Conservation (phyloP, 2,888 invertebrate genomes). For the Leptinotarsa rubiginosa region DNA sequence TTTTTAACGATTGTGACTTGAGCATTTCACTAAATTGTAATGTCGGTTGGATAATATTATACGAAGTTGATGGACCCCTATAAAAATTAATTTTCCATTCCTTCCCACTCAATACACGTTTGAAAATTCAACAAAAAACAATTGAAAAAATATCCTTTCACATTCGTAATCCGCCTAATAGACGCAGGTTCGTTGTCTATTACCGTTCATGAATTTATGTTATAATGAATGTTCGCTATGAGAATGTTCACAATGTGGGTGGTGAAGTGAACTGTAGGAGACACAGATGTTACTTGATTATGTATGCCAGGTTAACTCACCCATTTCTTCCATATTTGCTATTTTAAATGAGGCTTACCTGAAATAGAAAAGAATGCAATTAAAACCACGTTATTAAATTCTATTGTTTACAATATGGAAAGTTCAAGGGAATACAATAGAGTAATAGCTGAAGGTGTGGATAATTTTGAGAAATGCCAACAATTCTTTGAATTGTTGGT, state of each 20-base stretch:
- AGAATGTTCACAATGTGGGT: slow-evolving; percentile 10
- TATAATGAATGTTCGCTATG: slow-evolving; percentile 11
- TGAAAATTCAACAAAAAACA: not conserved
- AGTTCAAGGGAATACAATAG: slow-evolving; percentile 7
- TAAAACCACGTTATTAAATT: not conserved
- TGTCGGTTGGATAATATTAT: no score
- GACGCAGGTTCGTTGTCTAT: not conserved
- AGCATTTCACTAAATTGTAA: no score
- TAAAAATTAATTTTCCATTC: no score
- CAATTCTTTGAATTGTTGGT: no score
- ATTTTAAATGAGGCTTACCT: slow-evolving; percentile 18
- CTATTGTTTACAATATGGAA: slow-evolving; percentile 3
- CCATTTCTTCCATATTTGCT: slow-evolving; percentile 19
- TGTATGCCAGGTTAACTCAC: slow-evolving; percentile 13
- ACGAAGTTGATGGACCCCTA: no score
- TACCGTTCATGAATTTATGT: not conserved
- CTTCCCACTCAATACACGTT: no score
- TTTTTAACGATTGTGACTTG: no score
- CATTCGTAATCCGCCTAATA: not conserved
- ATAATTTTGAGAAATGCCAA: not conserved
- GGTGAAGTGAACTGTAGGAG: slow-evolving; percentile 6
- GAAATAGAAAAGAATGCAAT: not conserved
- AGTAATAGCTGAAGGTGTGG: not conserved
- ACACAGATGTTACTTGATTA: slow-evolving; percentile 19
- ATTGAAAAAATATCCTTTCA: not conserved